A percentile compares a stretch with the other conserved stretches of the same genome.
phyloP scores from a whole-genome alignment of 2,113 vertebrate species.

The Octodon degus region DNA sequence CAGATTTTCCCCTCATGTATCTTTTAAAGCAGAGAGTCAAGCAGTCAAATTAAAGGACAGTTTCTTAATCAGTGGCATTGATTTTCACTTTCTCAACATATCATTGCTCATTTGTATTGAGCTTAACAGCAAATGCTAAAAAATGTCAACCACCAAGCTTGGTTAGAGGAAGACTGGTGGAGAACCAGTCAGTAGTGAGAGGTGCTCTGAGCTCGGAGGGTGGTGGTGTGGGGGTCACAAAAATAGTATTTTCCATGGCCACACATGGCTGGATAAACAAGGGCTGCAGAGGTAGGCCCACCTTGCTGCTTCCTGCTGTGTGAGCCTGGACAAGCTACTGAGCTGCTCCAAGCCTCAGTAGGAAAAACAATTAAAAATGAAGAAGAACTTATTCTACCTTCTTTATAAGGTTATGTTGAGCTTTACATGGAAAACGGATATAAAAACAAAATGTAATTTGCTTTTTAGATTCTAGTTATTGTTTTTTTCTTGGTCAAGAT shows the following conservation, averaged over 20 bases:
- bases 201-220: no score
- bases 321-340: background rate
- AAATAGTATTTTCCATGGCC: background rate
- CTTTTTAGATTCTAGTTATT: constrained; percentile 14
- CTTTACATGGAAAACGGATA: background rate
- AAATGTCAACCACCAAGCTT: background rate
- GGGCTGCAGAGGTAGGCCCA: background rate
- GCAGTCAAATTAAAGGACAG: constrained; percentile 70
- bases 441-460: constrained; percentile 24
- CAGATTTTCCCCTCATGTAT: constrained; percentile 55
- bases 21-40: constrained; percentile 73
- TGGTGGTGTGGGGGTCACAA: background rate
- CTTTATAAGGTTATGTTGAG: background rate
- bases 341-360: background rate
- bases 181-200: background rate
- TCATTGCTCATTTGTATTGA: constrained; percentile 73
- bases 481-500: constrained; percentile 34
- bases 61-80: constrained; percentile 79
- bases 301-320: background rate
- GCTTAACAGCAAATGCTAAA: constrained; percentile 36
- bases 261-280: background rate
- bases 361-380: background rate
- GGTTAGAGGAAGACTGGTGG: background rate
- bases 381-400: background rate
- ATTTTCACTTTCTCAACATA: constrained; percentile 75